Evolutionary conservation across 2,113 vertebrate genomes (phyloP).

Genomic region (Seriola dumerili): DNA sequence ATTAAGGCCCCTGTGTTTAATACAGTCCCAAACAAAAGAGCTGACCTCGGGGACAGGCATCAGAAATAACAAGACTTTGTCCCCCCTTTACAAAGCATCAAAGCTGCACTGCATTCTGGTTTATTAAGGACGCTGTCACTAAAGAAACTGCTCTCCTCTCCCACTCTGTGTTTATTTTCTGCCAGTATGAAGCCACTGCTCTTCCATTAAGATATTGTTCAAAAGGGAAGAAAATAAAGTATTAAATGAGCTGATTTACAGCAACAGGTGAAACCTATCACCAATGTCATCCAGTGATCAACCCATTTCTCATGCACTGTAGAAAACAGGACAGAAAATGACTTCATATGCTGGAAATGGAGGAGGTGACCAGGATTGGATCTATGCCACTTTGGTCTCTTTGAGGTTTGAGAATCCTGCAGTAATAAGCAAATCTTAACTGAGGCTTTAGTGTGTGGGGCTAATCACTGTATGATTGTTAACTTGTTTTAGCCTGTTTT

Average conservation of each 20-base stretch:
- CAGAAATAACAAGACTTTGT: conserved; percentile 1
- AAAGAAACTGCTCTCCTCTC: not conserved
- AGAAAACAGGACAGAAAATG: not conserved
- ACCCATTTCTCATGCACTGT: not conserved
- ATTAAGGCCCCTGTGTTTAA: conserved; percentile 28
- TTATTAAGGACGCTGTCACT: not conserved
- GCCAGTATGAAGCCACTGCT: not conserved
- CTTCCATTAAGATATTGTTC: not conserved
- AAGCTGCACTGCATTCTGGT: not conserved
- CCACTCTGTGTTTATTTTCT: not conserved
- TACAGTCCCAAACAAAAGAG: conserved; percentile 29
- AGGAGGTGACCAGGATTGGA: too few relatives aligned
- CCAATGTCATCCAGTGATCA: too few relatives aligned
- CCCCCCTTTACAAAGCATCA: not conserved
- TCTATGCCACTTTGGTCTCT: too few relatives aligned
- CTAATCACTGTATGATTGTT: not conserved
- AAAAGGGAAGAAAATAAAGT: too few relatives aligned
- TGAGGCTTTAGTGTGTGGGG: not conserved
- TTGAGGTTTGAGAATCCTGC: not conserved
- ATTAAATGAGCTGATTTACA: too few relatives aligned
- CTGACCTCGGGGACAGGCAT: conserved; percentile 24
- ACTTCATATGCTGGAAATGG: too few relatives aligned
- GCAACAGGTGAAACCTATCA: too few relatives aligned
- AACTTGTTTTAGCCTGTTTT: conserved; percentile 10
- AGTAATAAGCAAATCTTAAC: not conserved